These are phyloP conservation scores for Pachyseris speciosa DNA, from an alignment of 64 coral and sea anemone species.

Conservation along the genomic window DNA sequence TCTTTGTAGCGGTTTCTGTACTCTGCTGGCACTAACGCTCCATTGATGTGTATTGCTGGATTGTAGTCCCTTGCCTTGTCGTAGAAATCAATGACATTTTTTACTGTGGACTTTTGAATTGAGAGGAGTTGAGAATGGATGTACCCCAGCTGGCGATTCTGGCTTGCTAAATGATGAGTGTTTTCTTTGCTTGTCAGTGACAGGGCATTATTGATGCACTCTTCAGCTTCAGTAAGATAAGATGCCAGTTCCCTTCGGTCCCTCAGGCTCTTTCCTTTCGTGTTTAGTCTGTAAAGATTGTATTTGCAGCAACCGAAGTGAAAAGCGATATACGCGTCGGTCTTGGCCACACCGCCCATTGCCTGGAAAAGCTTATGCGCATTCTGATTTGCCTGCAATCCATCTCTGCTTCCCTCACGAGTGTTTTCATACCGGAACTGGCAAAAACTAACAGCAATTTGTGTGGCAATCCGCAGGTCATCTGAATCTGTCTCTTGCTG, in stretches of 20 bases:
- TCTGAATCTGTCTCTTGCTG: constrained; percentile 38
- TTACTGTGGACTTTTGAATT: constrained; percentile 18
- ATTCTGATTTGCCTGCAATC: constrained; percentile 14
- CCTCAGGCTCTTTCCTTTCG: background rate
- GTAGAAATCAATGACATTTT: constrained; percentile 21
- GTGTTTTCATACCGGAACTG: background rate
- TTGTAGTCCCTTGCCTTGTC: constrained; percentile 38
- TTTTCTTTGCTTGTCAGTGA: constrained; percentile 47
- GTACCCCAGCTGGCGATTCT: constrained; percentile 69
- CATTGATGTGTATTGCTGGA: constrained; percentile 39
- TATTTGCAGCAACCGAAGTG: constrained; percentile 61
- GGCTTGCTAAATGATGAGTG: constrained; percentile 15
- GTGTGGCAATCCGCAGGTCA: constrained; percentile 44
- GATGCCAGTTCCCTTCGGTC: background rate
- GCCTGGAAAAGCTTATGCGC: constrained; percentile 64
- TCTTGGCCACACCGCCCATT: constrained; percentile 31
- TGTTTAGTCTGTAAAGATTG: constrained; percentile 5
- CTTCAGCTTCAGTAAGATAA: constrained; percentile 36
- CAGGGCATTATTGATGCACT: constrained; percentile 59
- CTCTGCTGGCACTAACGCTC: constrained; percentile 2
- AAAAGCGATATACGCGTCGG: constrained; percentile 52
- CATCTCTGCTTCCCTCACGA: background rate
- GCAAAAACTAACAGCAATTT: constrained; percentile 1
- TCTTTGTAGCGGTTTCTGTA: background rate
- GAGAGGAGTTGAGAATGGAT: constrained; percentile 8